Conservation (phyloP, 2,797 vertebrate genomes). For the Hapalemur alaotrensis region DNA sequence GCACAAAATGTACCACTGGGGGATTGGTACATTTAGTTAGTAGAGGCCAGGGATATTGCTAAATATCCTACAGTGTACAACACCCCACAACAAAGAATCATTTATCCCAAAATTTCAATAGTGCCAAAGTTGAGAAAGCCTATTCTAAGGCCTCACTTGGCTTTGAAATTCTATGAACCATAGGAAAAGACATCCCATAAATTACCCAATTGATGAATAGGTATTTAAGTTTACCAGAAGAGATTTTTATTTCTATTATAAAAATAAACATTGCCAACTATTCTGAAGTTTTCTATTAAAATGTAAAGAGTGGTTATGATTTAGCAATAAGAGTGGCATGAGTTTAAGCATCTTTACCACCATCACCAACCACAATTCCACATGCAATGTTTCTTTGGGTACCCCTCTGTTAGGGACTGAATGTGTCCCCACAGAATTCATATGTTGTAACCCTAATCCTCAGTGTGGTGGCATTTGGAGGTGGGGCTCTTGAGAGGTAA, state of each 20-base stretch:
- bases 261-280: constrained; percentile 1
- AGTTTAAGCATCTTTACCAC: background rate
- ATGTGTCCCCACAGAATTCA: background rate
- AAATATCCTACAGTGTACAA: background rate
- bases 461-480: background rate
- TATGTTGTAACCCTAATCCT: background rate
- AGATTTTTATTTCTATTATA: constrained; percentile 26
- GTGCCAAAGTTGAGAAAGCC: background rate
- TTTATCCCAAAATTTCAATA: background rate
- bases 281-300: background rate
- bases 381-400: background rate
- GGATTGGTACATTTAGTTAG: background rate
- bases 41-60: background rate
- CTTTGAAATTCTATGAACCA: background rate
- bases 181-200: background rate
- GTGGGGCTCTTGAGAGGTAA: background rate
- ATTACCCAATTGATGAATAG: background rate
- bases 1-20: background rate
- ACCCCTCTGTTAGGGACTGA: background rate
- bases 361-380: background rate
- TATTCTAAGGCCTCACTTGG: background rate
- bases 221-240: background rate
- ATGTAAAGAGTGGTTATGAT: background rate
- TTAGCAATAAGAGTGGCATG: background rate
- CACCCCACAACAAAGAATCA: background rate